Percentiles rank a stretch among this genome's conserved stretches.
Conservation (phyloP, 2,888 invertebrate genomes). For the Drosophila limbata region DNA sequence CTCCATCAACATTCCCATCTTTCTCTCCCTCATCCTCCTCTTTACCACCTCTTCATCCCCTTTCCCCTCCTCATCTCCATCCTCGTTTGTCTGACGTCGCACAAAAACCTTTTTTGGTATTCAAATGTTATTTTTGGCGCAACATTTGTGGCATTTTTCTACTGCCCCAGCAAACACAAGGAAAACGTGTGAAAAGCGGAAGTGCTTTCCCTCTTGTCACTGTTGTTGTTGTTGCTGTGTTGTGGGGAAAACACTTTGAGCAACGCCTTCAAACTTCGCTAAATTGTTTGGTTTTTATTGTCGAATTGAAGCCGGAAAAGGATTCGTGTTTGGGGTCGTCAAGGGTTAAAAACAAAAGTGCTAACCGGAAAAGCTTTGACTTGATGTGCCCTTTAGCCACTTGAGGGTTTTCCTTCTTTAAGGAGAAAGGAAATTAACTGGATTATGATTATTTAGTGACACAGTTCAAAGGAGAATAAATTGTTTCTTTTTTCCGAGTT, state of each 20-base stretch:
- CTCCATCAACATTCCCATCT: slow-evolving; percentile 37
- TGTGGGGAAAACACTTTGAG: slow-evolving; percentile 47
- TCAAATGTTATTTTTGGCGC: slow-evolving; percentile 76
- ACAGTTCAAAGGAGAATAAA: slow-evolving; percentile 6
- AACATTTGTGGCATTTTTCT: slow-evolving; percentile 65
- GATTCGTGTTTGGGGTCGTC: slow-evolving; percentile 41
- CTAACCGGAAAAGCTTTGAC: slow-evolving; percentile 46
- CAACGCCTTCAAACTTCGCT: slow-evolving; percentile 59
- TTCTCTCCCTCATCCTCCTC: slow-evolving; percentile 17
- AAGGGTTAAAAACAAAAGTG: slow-evolving; percentile 39
- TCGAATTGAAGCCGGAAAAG: slow-evolving; percentile 49
- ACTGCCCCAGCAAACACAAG: slow-evolving; percentile 13
- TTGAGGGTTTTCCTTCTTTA: slow-evolving; percentile 43
- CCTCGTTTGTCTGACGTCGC: slow-evolving; percentile 58
- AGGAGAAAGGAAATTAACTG: slow-evolving; percentile 1
- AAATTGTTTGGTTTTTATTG: slow-evolving; percentile 53
- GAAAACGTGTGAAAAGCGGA: slow-evolving; percentile 69
- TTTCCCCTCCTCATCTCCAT: too few relatives aligned
- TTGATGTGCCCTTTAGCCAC: slow-evolving; percentile 50
- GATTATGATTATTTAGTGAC: slow-evolving; percentile 9
- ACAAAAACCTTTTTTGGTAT: slow-evolving; percentile 74
- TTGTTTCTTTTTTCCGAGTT: not conserved
- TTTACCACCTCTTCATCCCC: not conserved
- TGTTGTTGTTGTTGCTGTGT: slow-evolving; percentile 25
- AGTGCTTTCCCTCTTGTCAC: slow-evolving; percentile 45